Conservation (phyloP, 2,888 invertebrate genomes). For the Encarsia formosa region DNA sequence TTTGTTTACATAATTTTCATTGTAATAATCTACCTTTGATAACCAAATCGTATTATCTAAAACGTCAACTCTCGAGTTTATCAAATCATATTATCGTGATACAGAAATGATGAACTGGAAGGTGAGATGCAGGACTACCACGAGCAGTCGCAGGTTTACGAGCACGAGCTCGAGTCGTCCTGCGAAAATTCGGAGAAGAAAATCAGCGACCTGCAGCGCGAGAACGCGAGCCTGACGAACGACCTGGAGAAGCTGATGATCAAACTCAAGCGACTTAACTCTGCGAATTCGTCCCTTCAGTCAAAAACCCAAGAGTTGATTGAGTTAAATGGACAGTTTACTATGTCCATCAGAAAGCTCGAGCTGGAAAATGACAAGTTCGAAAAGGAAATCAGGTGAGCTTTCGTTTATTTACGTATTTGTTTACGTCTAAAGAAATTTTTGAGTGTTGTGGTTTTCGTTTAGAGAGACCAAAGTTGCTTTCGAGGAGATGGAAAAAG, state of each 20-base stretch:
- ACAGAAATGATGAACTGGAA: conserved; percentile 2
- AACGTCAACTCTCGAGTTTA: background rate
- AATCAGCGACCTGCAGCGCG: background rate
- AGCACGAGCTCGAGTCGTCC: conserved; percentile 16
- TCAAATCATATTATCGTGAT: background rate
- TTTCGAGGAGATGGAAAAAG: conserved; percentile 5
- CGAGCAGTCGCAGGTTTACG: conserved; percentile 9
- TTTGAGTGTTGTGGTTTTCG: background rate
- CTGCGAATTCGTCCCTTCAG: background rate
- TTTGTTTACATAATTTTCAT: too few relatives aligned
- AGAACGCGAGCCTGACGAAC: background rate
- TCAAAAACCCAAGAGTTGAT: background rate
- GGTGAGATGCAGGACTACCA: conserved; percentile 14
- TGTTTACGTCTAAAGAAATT: background rate
- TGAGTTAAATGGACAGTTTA: background rate
- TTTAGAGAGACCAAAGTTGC: conserved; percentile 3
- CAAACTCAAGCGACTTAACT: background rate
- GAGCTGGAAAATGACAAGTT: conserved; percentile 18
- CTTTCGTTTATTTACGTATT: background rate
- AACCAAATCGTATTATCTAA: background rate
- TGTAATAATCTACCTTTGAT: too few relatives aligned
- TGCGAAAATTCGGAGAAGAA: conserved; percentile 8
- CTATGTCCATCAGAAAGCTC: background rate
- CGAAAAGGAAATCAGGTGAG: conserved; percentile 8
- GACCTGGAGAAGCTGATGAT: background rate